Conservation (phyloP, 2,113 vertebrate genomes). For the Vicugna pacos region DNA sequence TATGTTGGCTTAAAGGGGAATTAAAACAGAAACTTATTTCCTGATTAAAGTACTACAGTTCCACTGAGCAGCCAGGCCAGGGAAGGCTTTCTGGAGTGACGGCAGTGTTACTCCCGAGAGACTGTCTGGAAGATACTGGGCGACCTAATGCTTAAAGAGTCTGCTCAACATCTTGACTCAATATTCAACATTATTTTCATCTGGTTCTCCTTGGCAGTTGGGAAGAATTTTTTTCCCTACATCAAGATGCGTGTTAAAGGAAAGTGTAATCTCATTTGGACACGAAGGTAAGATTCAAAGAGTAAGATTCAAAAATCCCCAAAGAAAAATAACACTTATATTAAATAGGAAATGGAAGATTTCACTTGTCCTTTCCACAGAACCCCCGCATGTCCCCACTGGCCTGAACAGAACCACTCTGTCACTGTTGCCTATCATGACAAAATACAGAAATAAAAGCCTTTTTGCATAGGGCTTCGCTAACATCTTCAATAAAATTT, state of each 20-base stretch:
- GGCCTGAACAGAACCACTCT: neutral
- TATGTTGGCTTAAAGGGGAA: conserved; percentile 9
- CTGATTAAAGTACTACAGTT: conserved; percentile 5
- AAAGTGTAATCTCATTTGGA: neutral
- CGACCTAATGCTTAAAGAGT: conserved; percentile 41
- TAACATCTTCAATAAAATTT: neutral
- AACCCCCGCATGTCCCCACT: neutral
- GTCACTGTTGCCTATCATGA: neutral
- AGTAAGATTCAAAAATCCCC: conserved; percentile 39
- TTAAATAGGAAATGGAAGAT: neutral
- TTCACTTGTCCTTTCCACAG: neutral
- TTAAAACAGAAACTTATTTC: conserved; percentile 37
- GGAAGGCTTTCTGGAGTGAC: neutral
- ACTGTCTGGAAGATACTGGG: neutral
- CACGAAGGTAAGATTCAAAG: neutral
- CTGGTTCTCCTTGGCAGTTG: neutral
- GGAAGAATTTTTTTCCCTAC: neutral
- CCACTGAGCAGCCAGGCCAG: neutral
- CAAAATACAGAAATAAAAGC: neutral
- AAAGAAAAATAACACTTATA: neutral
- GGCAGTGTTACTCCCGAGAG: neutral
- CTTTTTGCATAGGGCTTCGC: neutral
- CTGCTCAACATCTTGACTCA: conserved; percentile 5
- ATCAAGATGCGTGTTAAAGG: neutral
- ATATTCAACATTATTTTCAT: conserved; percentile 30